phyloP scores from a whole-genome alignment of 1,140 invertebrate species.

The Ceratina calcarata region DNA sequence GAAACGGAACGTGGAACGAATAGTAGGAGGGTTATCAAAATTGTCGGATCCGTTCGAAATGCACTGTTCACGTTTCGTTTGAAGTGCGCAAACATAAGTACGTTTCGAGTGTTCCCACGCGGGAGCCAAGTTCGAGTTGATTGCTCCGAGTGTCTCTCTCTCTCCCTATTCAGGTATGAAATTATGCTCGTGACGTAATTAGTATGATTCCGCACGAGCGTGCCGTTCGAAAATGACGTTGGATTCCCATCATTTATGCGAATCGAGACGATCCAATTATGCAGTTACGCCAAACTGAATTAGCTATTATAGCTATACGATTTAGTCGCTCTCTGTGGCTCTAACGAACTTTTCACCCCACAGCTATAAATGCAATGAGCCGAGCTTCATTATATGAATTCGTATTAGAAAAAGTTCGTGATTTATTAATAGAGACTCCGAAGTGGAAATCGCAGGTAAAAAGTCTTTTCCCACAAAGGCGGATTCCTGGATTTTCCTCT shows the following conservation, averaged over 20 bases:
- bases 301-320: not conserved
- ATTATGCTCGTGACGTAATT: constrained; percentile 36
- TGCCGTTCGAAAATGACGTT: constrained; percentile 24
- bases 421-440: no score
- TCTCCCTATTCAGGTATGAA: constrained; percentile 13
- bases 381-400: not conserved
- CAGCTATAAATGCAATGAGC: not conserved
- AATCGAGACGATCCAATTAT: not conserved
- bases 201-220: constrained; percentile 17
- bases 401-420: not conserved
- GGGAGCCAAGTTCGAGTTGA: not conserved
- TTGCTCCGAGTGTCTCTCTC: constrained; percentile 4
- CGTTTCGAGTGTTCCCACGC: constrained; percentile 16
- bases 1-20: no score
- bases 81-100: not conserved
- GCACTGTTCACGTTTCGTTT: not conserved
- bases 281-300: not conserved
- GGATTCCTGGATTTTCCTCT: not conserved
- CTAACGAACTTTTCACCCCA: no score
- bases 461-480: not conserved
- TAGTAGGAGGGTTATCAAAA: no score
- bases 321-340: no score
- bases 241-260: constrained; percentile 31
- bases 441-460: no score
- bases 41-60: no score